Conservation (phyloP, 2,797 vertebrate genomes). For the Chaunax sp. region DNA sequence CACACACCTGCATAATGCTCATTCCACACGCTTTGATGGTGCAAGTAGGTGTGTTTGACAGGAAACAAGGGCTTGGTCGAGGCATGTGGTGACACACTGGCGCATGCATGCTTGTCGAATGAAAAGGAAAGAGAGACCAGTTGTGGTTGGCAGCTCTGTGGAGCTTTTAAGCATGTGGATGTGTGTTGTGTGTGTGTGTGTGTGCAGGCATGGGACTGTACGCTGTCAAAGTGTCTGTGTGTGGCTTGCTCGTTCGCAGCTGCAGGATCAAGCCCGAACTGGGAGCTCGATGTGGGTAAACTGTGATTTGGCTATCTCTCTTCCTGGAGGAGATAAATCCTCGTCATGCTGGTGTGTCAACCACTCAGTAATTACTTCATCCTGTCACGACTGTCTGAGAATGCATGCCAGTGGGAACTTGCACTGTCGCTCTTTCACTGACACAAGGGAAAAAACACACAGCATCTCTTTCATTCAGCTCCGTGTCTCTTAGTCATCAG, state of each 20-base stretch:
- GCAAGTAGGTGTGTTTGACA: constrained; percentile 77
- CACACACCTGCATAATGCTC: constrained; percentile 75
- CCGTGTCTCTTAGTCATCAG: constrained; percentile 43
- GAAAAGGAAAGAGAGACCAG: constrained; percentile 25
- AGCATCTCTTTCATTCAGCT: constrained; percentile 50
- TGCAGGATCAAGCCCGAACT: constrained; percentile 70
- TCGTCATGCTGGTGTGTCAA: constrained; percentile 76
- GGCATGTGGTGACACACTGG: constrained; percentile 68
- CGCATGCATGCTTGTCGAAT: constrained; percentile 33
- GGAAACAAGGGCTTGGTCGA: constrained; percentile 72
- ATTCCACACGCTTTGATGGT: constrained; percentile 76
- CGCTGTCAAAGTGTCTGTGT: constrained; percentile 64
- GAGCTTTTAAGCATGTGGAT: constrained; percentile 30
- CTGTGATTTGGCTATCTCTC: constrained; percentile 80
- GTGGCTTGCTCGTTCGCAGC: constrained; percentile 67
- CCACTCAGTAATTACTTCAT: constrained; percentile 81
- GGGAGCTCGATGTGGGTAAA: constrained; percentile 75
- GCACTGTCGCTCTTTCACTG: constrained; percentile 73
- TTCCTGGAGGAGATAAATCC: constrained; percentile 81
- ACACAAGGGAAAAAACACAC: constrained; percentile 47
- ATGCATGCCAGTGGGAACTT: constrained; percentile 82
- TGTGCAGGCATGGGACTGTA: constrained; percentile 14
- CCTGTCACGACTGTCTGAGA: constrained; percentile 82
- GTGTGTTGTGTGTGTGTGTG: constrained; percentile 21
- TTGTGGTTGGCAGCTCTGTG: constrained; percentile 27